Conservation (phyloP, 1,140 invertebrate genomes). For the Littorina saxatilis region DNA sequence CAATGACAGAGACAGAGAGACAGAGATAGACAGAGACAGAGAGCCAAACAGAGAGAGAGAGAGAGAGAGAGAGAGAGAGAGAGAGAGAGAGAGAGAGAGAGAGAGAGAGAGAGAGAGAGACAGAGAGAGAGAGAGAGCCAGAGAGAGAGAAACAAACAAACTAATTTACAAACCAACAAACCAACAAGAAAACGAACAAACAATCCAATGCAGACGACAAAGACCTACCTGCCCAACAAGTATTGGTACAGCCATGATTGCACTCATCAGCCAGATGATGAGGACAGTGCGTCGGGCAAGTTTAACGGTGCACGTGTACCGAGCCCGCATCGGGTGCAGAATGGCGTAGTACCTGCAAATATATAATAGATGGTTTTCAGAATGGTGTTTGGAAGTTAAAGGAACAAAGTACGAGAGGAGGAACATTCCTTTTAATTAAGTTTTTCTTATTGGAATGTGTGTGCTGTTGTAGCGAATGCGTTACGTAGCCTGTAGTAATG, state of each 20-base stretch:
- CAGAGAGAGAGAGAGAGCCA: conserved; percentile 43
- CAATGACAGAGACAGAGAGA: too few species aligned
- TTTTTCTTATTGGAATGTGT: too few species aligned
- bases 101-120: conserved; percentile 26
- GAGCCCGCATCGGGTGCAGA: conserved; percentile 85
- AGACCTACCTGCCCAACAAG: conserved; percentile 70
- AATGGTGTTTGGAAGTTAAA: too few species aligned
- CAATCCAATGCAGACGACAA: not conserved
- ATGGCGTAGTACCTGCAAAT: conserved; percentile 85
- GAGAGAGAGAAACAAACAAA: conserved; percentile 19
- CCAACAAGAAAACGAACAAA: not conserved
- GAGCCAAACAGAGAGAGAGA: conserved; percentile 10
- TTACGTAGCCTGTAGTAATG: too few species aligned
- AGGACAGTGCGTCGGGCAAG: conserved; percentile 82
- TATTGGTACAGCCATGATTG: conserved; percentile 71
- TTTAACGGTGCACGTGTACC: conserved; percentile 84
- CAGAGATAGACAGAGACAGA: too few species aligned
- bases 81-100: conserved; percentile 22
- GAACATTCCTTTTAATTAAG: too few species aligned
- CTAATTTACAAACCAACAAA: not conserved
- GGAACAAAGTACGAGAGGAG: too few species aligned
- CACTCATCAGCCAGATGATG: conserved; percentile 81
- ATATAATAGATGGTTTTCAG: not conserved
- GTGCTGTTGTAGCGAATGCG: too few species aligned
- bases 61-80: conserved; percentile 36